phyloP scores from a whole-genome alignment of 2,113 vertebrate species.

The Zeus faber region DNA sequence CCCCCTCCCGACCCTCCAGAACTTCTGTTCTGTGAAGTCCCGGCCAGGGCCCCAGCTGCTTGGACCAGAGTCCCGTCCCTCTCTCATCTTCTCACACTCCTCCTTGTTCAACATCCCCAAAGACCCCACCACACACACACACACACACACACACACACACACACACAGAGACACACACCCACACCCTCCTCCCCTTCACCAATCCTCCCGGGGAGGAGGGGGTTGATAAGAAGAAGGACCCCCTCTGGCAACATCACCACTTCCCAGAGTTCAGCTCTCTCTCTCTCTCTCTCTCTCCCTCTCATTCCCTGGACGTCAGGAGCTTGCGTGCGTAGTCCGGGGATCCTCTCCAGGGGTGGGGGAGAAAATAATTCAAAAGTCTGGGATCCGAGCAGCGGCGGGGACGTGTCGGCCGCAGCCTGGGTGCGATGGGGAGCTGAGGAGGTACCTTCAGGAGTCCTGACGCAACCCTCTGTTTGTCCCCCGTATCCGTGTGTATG shows the following conservation, averaged over 20 bases:
- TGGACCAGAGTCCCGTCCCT: constrained; percentile 47
- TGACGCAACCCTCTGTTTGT: neutral
- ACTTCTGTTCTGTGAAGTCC: constrained; percentile 45
- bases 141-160: neutral
- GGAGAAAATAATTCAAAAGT: no score
- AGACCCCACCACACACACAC: constrained; percentile 12
- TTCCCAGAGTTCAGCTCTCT: constrained; percentile 55
- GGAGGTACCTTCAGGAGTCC: no score
- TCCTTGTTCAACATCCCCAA: constrained; percentile 30
- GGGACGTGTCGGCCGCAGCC: no score
- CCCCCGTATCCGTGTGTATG: neutral
- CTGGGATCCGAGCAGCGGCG: no score
- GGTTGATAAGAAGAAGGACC: constrained; percentile 47
- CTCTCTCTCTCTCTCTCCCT: constrained; percentile 10
- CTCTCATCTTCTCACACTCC: constrained; percentile 54
- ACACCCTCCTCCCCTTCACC: constrained; percentile 15
- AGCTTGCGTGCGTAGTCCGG: no score
- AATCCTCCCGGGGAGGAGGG: neutral
- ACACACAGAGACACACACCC: no score
- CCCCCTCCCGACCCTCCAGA: neutral
- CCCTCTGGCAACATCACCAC: constrained; percentile 49
- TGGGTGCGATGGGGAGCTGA: no score
- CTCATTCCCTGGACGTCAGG: no score
- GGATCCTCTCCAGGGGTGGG: no score
- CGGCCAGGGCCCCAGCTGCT: constrained; percentile 69